Conservation (phyloP, 53 echinoderm and acorn worm genomes). For the Arbacia lixula region DNA sequence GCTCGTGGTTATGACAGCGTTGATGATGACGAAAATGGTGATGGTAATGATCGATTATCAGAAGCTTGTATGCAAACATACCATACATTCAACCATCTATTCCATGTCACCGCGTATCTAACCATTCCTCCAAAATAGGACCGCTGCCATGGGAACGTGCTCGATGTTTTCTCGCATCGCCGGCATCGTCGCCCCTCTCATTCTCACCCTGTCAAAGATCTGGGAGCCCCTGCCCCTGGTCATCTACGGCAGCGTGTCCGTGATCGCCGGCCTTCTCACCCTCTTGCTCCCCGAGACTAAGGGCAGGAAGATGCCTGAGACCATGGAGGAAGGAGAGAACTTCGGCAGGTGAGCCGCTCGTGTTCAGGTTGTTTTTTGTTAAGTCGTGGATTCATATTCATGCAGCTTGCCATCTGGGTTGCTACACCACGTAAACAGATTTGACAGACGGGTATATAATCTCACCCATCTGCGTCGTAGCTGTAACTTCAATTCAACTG, state of each 20-base stretch:
- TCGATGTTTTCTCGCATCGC: slow-evolving; percentile 74
- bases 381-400: no score
- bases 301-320: slow-evolving; percentile 58
- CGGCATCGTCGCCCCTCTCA: slow-evolving; percentile 66
- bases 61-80: no score
- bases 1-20: no score
- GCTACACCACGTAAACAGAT: no score
- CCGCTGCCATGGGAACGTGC: slow-evolving; percentile 64
- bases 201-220: slow-evolving; percentile 51
- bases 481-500: no score
- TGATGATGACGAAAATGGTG: no score
- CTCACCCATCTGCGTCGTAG: no score
- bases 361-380: no score
- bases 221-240: slow-evolving; percentile 73
- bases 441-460: no score
- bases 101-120: background rate
- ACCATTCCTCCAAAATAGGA: slow-evolving; percentile 12
- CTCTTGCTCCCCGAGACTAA: slow-evolving; percentile 68
- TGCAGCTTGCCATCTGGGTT: no score
- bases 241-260: slow-evolving; percentile 63
- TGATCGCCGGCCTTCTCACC: slow-evolving; percentile 56
- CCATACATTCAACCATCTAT: no score
- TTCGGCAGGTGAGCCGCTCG: slow-evolving; percentile 70
- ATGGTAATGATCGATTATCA: no score
- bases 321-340: slow-evolving; percentile 70